phyloP scores from a whole-genome alignment of 2,113 vertebrate species.

The Neodontobutis hainanensis region DNA sequence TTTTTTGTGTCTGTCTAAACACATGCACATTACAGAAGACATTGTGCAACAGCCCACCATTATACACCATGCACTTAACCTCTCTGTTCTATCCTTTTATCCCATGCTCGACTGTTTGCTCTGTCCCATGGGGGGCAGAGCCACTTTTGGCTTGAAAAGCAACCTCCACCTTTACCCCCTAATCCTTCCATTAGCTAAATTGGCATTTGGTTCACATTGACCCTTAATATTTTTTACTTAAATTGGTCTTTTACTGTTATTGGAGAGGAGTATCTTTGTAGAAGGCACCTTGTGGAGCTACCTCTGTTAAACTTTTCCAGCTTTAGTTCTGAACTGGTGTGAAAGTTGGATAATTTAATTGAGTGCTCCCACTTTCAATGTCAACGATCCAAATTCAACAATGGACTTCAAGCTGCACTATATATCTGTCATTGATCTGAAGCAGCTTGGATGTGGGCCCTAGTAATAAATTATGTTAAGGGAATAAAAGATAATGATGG shows the following conservation, averaged over 20 bases:
- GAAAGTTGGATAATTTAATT: conserved; percentile 72
- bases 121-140: conserved; percentile 24
- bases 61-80: conserved; percentile 4
- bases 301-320: conserved; percentile 33
- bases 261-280: conserved; percentile 45
- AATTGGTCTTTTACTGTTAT: conserved; percentile 39
- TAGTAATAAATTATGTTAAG: conserved; percentile 51
- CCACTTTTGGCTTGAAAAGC: conserved; percentile 50
- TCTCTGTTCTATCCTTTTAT: conserved; percentile 35
- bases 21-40: no score
- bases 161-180: conserved; percentile 45
- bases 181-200: conserved; percentile 72
- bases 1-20: no score
- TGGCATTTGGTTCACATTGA: conserved; percentile 53
- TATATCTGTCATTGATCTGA: conserved; percentile 67
- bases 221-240: conserved; percentile 41
- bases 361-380: conserved; percentile 65
- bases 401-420: conserved; percentile 49
- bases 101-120: conserved; percentile 22
- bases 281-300: conserved; percentile 34
- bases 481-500: conserved; percentile 37
- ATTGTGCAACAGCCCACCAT: neutral
- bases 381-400: conserved; percentile 59
- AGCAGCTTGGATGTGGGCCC: conserved; percentile 55
- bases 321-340: conserved; percentile 51